Percentiles rank a stretch among this genome's conserved stretches.
These are phyloP conservation scores for Thalassarche chlororhynchos DNA, from an alignment of 2,113 vertebrate species.

Conservation along the genomic window DNA sequence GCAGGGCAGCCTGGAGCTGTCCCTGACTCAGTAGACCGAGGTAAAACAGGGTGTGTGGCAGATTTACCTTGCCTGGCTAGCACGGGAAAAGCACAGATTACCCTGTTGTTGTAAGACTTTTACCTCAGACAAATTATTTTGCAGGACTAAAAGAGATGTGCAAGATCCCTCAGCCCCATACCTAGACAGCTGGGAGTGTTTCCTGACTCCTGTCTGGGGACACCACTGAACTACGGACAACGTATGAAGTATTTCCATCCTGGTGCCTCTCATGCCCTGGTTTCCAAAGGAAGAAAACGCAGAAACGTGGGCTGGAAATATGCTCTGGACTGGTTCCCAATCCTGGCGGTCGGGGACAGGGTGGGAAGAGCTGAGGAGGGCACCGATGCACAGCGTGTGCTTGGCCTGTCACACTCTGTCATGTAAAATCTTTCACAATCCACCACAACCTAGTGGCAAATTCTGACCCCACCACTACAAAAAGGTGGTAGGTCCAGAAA, in stretches of 20 bases:
- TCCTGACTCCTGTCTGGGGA: fast-evolving
- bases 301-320: background rate
- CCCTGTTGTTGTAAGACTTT: background rate
- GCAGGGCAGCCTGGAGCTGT: background rate
- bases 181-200: background rate
- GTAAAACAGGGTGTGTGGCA: background rate
- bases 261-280: background rate
- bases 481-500: background rate
- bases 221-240: background rate
- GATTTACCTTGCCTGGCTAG: background rate
- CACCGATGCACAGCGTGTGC: background rate
- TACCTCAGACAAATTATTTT: background rate
- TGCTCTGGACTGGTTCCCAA: background rate
- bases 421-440: background rate
- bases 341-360: background rate
- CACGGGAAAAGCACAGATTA: background rate
- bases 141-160: background rate
- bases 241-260: background rate
- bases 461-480: background rate
- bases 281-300: background rate
- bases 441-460: background rate
- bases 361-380: background rate
- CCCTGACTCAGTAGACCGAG: background rate
- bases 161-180: background rate
- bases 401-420: background rate